Base-by-base conservation (phyloP, 1,140 invertebrate species). In the Berghia stephanieae region DNA sequence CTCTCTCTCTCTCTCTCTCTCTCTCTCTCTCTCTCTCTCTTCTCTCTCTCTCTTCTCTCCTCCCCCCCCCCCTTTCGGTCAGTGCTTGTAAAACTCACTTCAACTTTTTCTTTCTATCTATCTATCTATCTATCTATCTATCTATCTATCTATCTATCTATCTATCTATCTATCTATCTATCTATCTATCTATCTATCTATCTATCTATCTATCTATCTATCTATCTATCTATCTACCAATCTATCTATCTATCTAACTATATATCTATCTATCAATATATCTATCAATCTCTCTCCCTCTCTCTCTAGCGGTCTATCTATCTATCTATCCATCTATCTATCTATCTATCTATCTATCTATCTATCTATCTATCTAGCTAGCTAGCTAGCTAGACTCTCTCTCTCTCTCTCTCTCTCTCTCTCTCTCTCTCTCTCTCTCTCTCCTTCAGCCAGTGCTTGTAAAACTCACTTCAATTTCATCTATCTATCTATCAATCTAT, bases 21-120 rank as follows among this genome's bases (percentile, higher is more conserved):
- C 77, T 78, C 57, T 73, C 69, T 78, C 57, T 73, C 77, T 57
- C 27, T 76, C 63, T 76, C 73, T 63, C 55, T 49, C n/a, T 49
- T 24, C 36, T 34, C 0, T 55, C 42, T 10, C 52, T 46, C 69
- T 46, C 60, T 34, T 38, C 49, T 52, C 52, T 36, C 55, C 44
- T 42, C 44, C 73, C 38, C 57, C 44, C 36, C 34, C 68, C 24
- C 68, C 24, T 5, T 44, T 44, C 34, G 42, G 21, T 42, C 27
- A 38, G 21, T 6, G 21, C 66, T 34, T 66, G 18, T 27, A 10
- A 36, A 18, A 10, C 60, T 24, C 27, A 36, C 24, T 66, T 34
- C 40, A 31, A 18, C 24, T 31, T 38, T 66, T 21, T 31, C 24
- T 27, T 34, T 66, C 27, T 24, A 31, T 66, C 27, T 24, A 18